Evolutionary conservation across 2,888 invertebrate species (phyloP), one percentile per base, ranked within the genome.

Genomic region (Tipula confusa): DNA sequence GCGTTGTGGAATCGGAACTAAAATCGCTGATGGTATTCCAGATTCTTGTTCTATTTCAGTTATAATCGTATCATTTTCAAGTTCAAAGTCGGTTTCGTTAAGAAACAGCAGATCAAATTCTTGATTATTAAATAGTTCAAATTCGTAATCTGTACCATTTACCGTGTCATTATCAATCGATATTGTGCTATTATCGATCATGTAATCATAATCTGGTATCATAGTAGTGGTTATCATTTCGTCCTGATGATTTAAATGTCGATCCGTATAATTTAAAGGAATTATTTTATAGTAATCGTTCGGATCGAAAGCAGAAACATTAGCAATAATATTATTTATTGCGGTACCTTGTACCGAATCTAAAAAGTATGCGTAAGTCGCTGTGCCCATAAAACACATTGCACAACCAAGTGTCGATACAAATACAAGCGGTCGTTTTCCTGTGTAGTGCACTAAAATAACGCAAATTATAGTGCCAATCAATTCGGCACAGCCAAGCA

Each of bases 401-500:
- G 92, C 93, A 0, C 92, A 92, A n/a, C 93, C 94, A 0, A 91
- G 88, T 0, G 94, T 92, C 0, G 95, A 95, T 29, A 93, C 87
- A 83, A 95, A 91, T 0, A 93, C 92, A 48, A 95, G 88, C 0
- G 92, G 91, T 9, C 95, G 90, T 87, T 95, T 96, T 1, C 96
- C 96, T 0, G 93, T 92, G 86, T 93, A 93, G 86, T 94, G 94
- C 0, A 96, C 93, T 5, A 93, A 89, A 3, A 91, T 84, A 0
- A 95, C 94, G 86, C 95, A 95, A 5, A 92, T 85, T 2, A 92
- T 88, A 0, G 94, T 92, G 0, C 95, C 95, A 0, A 93, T 84
- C 83, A 96, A 90, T 88, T 95, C 94, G 0, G 93, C 91, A 11
- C 93, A 88, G 0, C 95, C 96, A 29, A 96, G 89, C 31, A 94